Percentiles rank a stretch among this genome's conserved stretches.
These are phyloP conservation scores for Tapirus terrestris DNA, from an alignment of 2,113 vertebrate genomes.

Conservation along the genomic window DNA sequence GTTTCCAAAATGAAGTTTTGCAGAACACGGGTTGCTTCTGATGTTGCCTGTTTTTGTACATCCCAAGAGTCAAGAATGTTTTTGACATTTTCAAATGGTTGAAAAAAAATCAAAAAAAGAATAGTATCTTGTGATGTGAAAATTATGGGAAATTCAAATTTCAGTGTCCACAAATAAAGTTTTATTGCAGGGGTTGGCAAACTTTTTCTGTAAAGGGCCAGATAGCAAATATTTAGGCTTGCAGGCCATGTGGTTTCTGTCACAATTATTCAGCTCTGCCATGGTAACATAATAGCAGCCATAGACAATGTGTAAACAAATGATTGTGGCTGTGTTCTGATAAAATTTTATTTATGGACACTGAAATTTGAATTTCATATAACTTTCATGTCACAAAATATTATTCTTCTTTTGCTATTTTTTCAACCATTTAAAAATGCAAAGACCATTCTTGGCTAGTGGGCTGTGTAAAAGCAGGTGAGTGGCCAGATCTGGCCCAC, in stretches of 20 bases:
- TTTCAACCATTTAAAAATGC: neutral
- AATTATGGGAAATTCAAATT: slow-evolving; percentile 10
- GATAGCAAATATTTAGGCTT: slow-evolving; percentile 23
- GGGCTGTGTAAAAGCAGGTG: neutral
- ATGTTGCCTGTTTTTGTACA: neutral
- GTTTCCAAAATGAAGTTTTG: neutral
- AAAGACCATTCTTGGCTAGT: neutral
- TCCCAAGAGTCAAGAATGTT: neutral
- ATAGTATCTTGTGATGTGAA: neutral
- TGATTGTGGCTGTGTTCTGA: neutral
- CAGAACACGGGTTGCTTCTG: neutral
- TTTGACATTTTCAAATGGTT: neutral
- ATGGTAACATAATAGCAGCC: neutral
- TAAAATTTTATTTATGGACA: neutral
- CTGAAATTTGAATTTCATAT: neutral
- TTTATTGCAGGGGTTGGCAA: neutral
- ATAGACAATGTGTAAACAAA: neutral
- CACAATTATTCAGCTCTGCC: neutral
- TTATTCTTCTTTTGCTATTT: neutral
- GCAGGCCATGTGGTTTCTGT: neutral
- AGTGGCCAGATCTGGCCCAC: neutral
- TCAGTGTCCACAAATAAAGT: neutral
- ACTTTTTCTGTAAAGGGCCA: neutral
- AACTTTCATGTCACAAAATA: neutral
- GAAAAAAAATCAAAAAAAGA: neutral